Base-by-base conservation (phyloP, 1,140 invertebrate genomes). In the Druon quercuslanigerum region DNA sequence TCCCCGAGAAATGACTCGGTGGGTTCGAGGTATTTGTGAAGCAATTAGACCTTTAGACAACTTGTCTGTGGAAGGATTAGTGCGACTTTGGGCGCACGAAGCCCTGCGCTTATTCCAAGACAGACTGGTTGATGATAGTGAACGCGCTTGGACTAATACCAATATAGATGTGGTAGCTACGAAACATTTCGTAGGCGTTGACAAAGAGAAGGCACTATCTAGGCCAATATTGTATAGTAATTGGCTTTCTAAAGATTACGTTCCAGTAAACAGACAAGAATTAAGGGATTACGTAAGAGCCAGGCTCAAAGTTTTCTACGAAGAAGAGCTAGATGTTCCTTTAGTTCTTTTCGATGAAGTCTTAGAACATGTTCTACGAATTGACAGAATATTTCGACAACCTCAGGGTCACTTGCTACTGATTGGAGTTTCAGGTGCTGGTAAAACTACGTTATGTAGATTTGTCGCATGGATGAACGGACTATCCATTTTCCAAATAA, bases 381-480 rank as follows among this genome's bases (percentile, higher is more conserved):
- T 99, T 87, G 99, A 99, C 92, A 93, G 99, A 88, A 99, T 99
- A 83, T 99, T 99, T 94, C 93, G 99, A 70, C 99, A 99, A 92
- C 98, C 99, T 13, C 99, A 99, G 90, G 98, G 98, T 72, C 99
- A 99, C 91, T 90, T 99, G 74, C 92, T 99, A 78, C 92, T 99
- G 0, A 99, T 99, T 87, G 98, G 98, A 84, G 97, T 99, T 2
- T 98, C 98, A 80, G 99, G 99, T 51, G 97, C 98, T 79, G 99
- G 99, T 74, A 99, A 99, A 92, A 99, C 99, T 1, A 99, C 99
- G 14, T 93, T 99, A 72, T 99, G 98, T 11, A 93, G 99, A 79
- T 99, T 99, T 91, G 99, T 99, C 40, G 99, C 99, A 70, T 99
- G 99, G 98, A 99, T 99, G 96, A 99, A 99, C 92, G 99, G 99